Percentiles rank a stretch among this genome's conserved stretches.
Evolutionary conservation across 1,140 invertebrate genomes (phyloP).

Genomic region (Lanistes nyassanus): DNA sequence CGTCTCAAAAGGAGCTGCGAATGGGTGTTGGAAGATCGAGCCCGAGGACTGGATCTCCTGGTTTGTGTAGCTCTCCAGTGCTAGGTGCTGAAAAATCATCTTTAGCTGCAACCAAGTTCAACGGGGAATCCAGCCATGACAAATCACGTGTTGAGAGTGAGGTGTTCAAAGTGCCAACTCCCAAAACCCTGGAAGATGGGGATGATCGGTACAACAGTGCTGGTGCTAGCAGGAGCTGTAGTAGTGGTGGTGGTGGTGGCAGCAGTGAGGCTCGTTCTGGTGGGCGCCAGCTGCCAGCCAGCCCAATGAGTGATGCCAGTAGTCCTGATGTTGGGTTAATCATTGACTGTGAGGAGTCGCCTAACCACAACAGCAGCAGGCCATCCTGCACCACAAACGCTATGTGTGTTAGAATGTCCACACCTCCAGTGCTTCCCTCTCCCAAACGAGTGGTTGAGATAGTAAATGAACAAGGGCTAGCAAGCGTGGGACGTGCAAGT

Average conservation of each 20-base stretch:
- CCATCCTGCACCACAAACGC: constrained; percentile 1
- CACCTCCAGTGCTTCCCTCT: constrained; percentile 6
- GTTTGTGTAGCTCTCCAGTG: constrained; percentile 1
- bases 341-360: constrained; percentile 59
- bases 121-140: constrained; percentile 27
- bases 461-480: neutral
- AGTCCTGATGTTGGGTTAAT: constrained; percentile 64
- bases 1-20: neutral
- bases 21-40: constrained; percentile 7
- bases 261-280: neutral
- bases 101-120: constrained; percentile 26
- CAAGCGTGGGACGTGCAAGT: neutral
- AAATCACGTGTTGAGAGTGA: constrained; percentile 28
- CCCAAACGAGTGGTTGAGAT: constrained; percentile 16
- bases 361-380: constrained; percentile 31
- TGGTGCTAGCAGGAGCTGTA: neutral
- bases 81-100: neutral
- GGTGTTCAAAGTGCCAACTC: constrained; percentile 43
- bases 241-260: neutral
- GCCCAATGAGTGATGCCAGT: constrained; percentile 54
- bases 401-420: neutral
- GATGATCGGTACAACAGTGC: constrained; percentile 1
- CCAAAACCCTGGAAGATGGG: constrained; percentile 27
- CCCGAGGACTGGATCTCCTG: neutral
- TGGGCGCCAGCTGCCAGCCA: constrained; percentile 1